These are phyloP conservation scores for Zosterops pallidus DNA, from an alignment of 2,113 vertebrate species.

Conservation along the genomic window DNA sequence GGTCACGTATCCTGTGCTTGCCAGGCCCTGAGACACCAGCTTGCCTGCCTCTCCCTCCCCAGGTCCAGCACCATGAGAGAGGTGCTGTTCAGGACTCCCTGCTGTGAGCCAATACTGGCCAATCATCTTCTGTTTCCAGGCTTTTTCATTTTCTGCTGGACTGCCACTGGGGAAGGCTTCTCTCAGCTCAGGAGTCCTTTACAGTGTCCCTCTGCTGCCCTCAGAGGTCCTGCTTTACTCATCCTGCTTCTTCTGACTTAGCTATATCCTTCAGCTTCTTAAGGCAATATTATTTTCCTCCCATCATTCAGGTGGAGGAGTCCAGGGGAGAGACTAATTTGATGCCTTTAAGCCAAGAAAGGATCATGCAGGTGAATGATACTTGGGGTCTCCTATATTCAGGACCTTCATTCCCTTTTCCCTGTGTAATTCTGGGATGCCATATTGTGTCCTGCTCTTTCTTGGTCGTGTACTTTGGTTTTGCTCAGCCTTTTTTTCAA, in stretches of 20 bases:
- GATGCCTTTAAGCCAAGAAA: neutral
- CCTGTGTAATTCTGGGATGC: neutral
- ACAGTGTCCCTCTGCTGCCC: neutral
- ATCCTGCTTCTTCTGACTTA: neutral
- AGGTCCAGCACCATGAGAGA: rapidly evolving
- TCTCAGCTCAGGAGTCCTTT: neutral
- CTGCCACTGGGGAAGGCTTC: neutral
- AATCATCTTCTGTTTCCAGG: neutral
- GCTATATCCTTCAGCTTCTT: neutral
- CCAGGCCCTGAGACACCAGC: neutral
- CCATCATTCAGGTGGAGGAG: neutral
- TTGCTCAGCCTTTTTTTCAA: neutral
- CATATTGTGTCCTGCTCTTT: neutral
- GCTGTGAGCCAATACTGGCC: neutral
- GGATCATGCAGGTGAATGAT: neutral
- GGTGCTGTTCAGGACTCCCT: neutral
- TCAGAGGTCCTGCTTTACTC: rapidly evolving
- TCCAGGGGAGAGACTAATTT: neutral
- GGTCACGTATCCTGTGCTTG: rapidly evolving
- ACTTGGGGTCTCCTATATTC: neutral
- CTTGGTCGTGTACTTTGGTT: rapidly evolving
- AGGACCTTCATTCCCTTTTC: neutral
- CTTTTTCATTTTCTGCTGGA: neutral
- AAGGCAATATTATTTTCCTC: neutral
- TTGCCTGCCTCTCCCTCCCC: neutral